Evolutionary conservation across 1,140 invertebrate genomes (phyloP), one percentile per base, ranked within the genome.

Genomic region (Solenopsis invicta): DNA sequence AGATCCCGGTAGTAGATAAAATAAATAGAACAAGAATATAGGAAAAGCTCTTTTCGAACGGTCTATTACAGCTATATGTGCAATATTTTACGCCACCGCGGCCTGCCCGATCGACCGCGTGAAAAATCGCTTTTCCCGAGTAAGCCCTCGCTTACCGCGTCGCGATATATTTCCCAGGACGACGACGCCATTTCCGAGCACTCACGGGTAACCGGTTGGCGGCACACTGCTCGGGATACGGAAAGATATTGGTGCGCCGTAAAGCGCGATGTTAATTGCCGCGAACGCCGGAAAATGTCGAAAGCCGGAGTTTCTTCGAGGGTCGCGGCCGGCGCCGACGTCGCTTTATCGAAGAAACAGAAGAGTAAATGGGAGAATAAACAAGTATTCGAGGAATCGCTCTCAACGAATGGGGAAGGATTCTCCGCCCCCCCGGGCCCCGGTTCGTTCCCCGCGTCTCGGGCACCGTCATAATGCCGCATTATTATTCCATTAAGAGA

Each of bases 401-500:
- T 74, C 69, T 74, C 24, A 45, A 56, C 37, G 66, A 41, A 61
- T 72, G 16, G 56, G 18, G 29, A 29, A 24, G 52, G n/a, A 62
- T 75, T 75, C 54, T 24, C 54, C 54, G 66, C 13, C 62, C 76
- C 29, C 8, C 41, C 41, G 41, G 41, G 59, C 29, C 8, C 41
- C 41, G 41, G 41, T 62, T 61, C 41, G 24, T 50, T 84, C 56
- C 16, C 34, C 69, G 67, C 67, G 41, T 82, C 80, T 41, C 9
- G 64, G 9, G 18, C 34, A 56, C 16, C 52, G 54, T 56, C 80
- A 48, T 84, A 84, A 84, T 61, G 69, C 41, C 80, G 69, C 80
- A 84, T 84, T 84, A 84, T 84, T 84, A 84, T 84, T 84, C 80
- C 80, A 84, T 84, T 75, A 84, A 84, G 80, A 61, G 67, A 82